These are phyloP conservation scores for Muraenolepis orangiensis DNA, from an alignment of 2,797 vertebrate species.

Conservation along the genomic window DNA sequence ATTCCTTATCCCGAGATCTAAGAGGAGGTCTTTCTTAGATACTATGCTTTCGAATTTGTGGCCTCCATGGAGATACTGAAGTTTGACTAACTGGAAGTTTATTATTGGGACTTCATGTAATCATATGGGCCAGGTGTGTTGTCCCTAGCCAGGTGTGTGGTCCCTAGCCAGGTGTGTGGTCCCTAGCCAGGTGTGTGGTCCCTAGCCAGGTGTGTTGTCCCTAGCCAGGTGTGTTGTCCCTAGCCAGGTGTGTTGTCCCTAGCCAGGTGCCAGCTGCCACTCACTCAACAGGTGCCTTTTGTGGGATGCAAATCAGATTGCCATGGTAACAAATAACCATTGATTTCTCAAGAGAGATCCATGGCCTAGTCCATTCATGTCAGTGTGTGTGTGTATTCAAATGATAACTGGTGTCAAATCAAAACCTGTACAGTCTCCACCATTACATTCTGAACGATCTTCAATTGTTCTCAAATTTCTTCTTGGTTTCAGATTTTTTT, in stretches of 20 bases:
- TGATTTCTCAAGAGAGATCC: neutral
- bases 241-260: conserved; percentile 20
- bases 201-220: conserved; percentile 25
- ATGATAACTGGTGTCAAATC: neutral
- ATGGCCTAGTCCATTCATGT: neutral
- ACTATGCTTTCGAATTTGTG: neutral
- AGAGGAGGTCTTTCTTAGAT: neutral
- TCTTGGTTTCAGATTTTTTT: neutral
- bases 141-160: conserved; percentile 24
- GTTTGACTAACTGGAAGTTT: neutral
- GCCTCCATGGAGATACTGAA: neutral
- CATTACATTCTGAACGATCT: neutral
- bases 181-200: conserved; percentile 16
- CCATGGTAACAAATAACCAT: neutral
- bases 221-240: conserved; percentile 21
- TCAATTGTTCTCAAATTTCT: neutral
- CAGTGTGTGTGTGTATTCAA: neutral
- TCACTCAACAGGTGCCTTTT: conserved; percentile 39
- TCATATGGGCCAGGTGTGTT: neutral
- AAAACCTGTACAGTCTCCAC: neutral
- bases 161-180: conserved; percentile 26
- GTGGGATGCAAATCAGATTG: conserved; percentile 41
- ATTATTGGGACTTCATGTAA: neutral
- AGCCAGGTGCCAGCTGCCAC: conserved; percentile 14
- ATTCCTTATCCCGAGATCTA: neutral